Percentiles rank a stretch among this genome's conserved stretches.
Evolutionary conservation across 2,113 vertebrate species (phyloP).

Genomic region (Stegostoma tigrinum): DNA sequence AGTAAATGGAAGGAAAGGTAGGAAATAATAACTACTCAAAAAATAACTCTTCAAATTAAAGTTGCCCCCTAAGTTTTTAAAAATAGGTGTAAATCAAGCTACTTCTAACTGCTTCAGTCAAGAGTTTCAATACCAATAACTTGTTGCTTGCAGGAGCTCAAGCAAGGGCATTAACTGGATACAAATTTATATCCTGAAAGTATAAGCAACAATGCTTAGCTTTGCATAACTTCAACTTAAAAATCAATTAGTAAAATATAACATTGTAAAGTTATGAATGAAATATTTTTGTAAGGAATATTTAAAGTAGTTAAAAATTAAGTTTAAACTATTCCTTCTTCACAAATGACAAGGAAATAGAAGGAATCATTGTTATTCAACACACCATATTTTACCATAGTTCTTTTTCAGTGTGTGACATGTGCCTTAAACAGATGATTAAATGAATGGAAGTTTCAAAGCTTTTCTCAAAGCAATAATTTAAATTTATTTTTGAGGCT

Average conservation of each 20-base stretch:
- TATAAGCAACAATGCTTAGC: not conserved
- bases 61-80: not conserved
- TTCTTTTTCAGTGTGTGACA: not conserved
- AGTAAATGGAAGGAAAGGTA: not conserved
- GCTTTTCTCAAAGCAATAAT: not conserved
- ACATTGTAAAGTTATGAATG: not conserved
- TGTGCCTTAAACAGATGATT: not conserved
- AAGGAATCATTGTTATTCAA: not conserved
- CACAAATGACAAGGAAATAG: not conserved
- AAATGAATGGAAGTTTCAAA: not conserved
- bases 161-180: not conserved
- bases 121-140: not conserved
- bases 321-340: not conserved
- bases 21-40: not conserved
- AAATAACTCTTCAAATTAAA: not conserved
- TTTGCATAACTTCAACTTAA: not conserved
- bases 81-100: not conserved
- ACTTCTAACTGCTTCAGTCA: not conserved
- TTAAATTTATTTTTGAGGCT: not conserved
- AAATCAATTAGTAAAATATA: not conserved
- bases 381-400: not conserved
- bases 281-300: not conserved
- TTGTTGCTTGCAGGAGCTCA: not conserved
- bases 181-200: not conserved
- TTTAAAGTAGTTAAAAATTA: not conserved